phyloP scores from a whole-genome alignment of 1,140 invertebrate species.

The Choristoneura fumiferana region DNA sequence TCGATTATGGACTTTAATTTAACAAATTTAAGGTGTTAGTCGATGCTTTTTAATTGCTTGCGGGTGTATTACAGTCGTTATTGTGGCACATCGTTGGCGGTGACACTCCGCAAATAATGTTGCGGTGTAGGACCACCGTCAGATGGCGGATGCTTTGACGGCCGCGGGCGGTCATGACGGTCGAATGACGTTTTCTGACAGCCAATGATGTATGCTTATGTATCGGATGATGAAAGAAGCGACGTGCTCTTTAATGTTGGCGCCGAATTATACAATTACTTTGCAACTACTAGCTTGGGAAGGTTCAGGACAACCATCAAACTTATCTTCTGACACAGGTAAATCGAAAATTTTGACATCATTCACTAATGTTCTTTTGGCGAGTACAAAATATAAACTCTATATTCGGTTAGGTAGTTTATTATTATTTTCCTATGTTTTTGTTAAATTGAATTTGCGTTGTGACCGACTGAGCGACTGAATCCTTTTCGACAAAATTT shows the following conservation, averaged over 20 bases:
- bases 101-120: constrained; percentile 53
- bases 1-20: background rate
- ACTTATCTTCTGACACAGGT: no score
- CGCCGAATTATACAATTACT: no score
- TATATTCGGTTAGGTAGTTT: no score
- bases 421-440: no score
- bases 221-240: constrained; percentile 1
- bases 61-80: constrained; percentile 19
- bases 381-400: no score
- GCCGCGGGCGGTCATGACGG: background rate
- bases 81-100: constrained; percentile 47
- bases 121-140: constrained; percentile 39
- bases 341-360: no score
- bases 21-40: background rate
- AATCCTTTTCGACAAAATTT: no score
- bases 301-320: no score
- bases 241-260: background rate
- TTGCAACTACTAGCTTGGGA: no score
- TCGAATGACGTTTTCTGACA: background rate
- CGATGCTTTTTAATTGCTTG: background rate
- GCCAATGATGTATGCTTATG: constrained; percentile 6
- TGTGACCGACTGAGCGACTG: no score
- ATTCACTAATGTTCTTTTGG: no score
- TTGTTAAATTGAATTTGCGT: no score
- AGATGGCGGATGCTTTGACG: constrained; percentile 26